phyloP scores from a whole-genome alignment of 2,113 vertebrate species.

The Proterorhinus semilunaris region DNA sequence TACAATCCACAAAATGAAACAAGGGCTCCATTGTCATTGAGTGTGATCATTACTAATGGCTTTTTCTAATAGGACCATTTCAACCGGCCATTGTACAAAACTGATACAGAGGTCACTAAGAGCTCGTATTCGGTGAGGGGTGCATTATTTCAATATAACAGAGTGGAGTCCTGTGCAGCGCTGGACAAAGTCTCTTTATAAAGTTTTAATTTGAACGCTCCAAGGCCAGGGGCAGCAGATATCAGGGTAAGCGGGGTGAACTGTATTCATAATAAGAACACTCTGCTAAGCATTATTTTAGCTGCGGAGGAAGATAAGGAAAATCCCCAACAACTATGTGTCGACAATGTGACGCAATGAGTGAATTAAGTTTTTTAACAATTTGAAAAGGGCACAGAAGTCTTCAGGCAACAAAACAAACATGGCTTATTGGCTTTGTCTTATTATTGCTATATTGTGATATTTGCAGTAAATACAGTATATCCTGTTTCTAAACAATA shows the following conservation, averaged over 20 bases:
- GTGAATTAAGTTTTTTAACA: neutral
- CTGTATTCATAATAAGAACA: conserved; percentile 40
- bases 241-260: conserved; percentile 45
- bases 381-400: neutral
- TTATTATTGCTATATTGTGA: too few species aligned
- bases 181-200: conserved; percentile 33
- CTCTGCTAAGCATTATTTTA: conserved; percentile 21
- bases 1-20: neutral
- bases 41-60: conserved; percentile 1
- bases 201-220: conserved; percentile 46
- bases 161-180: conserved; percentile 30
- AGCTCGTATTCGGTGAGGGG: conserved; percentile 37
- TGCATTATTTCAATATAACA: conserved; percentile 33
- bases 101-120: conserved; percentile 7
- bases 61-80: conserved; percentile 7
- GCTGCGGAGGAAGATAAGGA: conserved; percentile 57
- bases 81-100: conserved; percentile 1
- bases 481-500: too few species aligned
- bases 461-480: too few species aligned
- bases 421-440: neutral
- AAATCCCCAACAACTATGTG: conserved; percentile 21
- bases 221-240: conserved; percentile 41
- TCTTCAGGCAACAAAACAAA: neutral
- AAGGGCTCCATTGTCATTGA: neutral
- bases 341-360: conserved; percentile 24